A percentile compares a stretch with the other conserved stretches of the same genome.
These are phyloP conservation scores for Drosophila mercatorum DNA, from an alignment of 2,888 invertebrate species.

Conservation along the genomic window DNA sequence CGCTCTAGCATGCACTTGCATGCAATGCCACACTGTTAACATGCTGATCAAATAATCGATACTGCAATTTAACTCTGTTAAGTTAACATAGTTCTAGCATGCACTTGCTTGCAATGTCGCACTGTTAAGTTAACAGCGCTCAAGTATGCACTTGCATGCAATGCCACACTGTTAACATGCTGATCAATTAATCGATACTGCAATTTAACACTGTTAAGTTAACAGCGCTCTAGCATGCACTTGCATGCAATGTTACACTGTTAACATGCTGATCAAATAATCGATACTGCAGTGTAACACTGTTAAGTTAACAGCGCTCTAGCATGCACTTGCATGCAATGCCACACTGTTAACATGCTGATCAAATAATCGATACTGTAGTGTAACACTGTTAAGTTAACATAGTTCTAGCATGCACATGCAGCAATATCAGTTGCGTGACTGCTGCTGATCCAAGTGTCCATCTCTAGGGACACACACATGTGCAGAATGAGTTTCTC, in stretches of 20 bases:
- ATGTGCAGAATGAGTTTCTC: conserved; percentile 60
- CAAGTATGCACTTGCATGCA: too few relatives aligned
- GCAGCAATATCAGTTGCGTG: conserved; percentile 4
- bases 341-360: not conserved
- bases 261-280: not conserved
- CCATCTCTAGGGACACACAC: conserved; percentile 48
- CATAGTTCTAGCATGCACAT: not conserved
- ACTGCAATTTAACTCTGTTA: not conserved
- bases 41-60: not conserved
- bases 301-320: not conserved
- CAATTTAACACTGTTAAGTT: not conserved
- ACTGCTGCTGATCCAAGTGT: not conserved
- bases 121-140: too few relatives aligned
- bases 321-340: not conserved
- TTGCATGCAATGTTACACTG: not conserved
- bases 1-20: not conserved
- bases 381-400: not conserved
- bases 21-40: not conserved
- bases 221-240: not conserved
- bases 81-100: not conserved
- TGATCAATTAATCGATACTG: not conserved
- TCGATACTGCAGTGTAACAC: not conserved
- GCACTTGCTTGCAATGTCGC: too few relatives aligned
- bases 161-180: not conserved
- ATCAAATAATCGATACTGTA: not conserved